Conservation (phyloP, 2,888 invertebrate genomes). For the Helobdella robusta region DNA sequence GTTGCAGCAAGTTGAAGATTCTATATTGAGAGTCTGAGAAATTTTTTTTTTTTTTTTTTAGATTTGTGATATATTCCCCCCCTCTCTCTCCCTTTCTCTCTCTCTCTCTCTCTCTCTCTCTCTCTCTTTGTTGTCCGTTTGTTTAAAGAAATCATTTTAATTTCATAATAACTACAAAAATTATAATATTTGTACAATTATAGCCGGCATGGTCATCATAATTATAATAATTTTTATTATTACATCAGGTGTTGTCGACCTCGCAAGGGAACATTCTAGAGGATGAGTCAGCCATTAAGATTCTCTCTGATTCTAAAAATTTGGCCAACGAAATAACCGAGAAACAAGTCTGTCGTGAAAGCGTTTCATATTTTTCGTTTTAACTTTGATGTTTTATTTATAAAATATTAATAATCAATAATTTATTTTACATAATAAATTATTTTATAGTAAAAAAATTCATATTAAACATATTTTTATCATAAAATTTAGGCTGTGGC, state of each 20-base stretch:
- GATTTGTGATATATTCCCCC: neutral
- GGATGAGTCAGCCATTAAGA: conserved; percentile 52
- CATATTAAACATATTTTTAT: neutral
- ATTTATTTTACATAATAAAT: neutral
- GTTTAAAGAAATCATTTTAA: too few species aligned
- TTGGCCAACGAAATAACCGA: conserved; percentile 51
- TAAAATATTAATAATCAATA: neutral
- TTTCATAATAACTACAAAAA: too few species aligned
- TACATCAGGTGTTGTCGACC: conserved; percentile 50
- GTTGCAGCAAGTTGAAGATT: conserved; percentile 24
- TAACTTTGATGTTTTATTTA: too few species aligned
- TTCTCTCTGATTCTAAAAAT: conserved; percentile 51
- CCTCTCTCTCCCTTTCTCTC: too few species aligned
- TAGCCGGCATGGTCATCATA: too few species aligned
- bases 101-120: too few species aligned
- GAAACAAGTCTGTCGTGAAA: conserved; percentile 46
- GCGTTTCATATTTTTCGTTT: too few species aligned
- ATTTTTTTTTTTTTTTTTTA: neutral
- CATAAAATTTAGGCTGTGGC: conserved; percentile 42
- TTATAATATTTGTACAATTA: too few species aligned
- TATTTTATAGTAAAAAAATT: neutral
- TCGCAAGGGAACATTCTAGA: conserved; percentile 53
- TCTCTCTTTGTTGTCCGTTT: too few species aligned
- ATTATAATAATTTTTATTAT: too few species aligned
- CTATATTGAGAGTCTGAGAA: conserved; percentile 20